Conservation (phyloP, 64 coral and sea anemone genomes). For the Cladopsammia gracilis region DNA sequence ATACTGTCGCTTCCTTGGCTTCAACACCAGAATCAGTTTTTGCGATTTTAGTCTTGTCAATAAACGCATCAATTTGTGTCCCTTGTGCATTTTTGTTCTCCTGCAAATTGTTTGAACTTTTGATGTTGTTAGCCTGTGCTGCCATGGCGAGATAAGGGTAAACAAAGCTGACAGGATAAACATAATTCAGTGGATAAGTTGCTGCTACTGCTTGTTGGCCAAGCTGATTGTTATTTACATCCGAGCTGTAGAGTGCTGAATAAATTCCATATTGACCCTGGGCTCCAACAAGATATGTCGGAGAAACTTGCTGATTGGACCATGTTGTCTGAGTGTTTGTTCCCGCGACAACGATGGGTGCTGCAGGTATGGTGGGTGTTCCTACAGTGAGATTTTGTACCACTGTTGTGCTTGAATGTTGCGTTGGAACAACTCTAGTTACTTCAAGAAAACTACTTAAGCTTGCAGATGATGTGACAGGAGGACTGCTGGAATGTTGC, state of each 20-base stretch:
- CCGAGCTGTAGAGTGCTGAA: not conserved
- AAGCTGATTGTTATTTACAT: constrained; percentile 28
- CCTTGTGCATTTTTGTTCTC: not conserved
- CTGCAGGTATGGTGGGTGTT: not conserved
- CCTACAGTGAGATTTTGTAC: constrained; percentile 22
- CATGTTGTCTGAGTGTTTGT: constrained; percentile 52
- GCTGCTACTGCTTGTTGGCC: not conserved
- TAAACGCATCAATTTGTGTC: not conserved
- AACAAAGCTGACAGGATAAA: constrained; percentile 63
- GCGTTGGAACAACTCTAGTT: not conserved
- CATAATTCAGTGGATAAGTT: constrained; percentile 63
- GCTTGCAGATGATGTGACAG: not conserved
- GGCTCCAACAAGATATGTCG: constrained; percentile 15
- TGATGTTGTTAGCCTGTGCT: not conserved
- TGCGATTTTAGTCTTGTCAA: not conserved
- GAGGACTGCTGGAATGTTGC: not conserved
- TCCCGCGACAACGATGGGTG: constrained; percentile 19
- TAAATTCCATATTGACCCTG: constrained; percentile 48
- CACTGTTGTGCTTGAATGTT: not conserved
- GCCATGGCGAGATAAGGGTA: constrained; percentile 72
- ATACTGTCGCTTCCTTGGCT: not conserved
- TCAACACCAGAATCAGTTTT: not conserved
- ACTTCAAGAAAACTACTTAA: not conserved
- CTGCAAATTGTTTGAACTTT: not conserved
- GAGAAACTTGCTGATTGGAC: constrained; percentile 35